Evolutionary conservation across 1,140 invertebrate species (phyloP).

Genomic region (Hestina assimilis): DNA sequence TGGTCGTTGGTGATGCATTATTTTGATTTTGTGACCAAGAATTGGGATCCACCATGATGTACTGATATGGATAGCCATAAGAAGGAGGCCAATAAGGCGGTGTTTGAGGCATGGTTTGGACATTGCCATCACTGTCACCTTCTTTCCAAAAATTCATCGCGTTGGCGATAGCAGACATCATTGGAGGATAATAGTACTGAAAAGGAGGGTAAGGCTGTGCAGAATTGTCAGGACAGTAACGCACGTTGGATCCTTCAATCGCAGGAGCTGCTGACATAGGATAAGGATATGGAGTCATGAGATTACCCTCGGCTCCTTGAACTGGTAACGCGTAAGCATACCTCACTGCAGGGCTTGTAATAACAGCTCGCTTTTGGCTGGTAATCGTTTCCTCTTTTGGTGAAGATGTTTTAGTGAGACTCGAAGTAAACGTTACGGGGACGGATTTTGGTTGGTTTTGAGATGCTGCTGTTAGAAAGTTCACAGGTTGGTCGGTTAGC

Average conservation of each 20-base stretch:
- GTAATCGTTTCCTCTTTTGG: slow-evolving; percentile 39
- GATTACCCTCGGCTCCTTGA: slow-evolving; percentile 28
- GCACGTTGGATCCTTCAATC: slow-evolving; percentile 26
- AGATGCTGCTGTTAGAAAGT: slow-evolving; percentile 48
- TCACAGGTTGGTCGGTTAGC: slow-evolving; percentile 61
- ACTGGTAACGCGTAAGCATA: slow-evolving; percentile 49
- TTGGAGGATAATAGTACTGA: slow-evolving; percentile 60
- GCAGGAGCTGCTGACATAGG: slow-evolving; percentile 20
- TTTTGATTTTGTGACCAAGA: slow-evolving; percentile 44
- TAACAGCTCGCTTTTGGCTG: slow-evolving; percentile 46
- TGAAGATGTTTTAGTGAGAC: slow-evolving; percentile 25
- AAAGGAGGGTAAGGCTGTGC: slow-evolving; percentile 36
- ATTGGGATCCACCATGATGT: slow-evolving; percentile 56
- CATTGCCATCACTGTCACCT: slow-evolving; percentile 34
- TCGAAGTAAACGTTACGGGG: slow-evolving; percentile 35
- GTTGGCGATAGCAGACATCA: slow-evolving; percentile 52
- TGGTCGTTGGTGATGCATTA: slow-evolving; percentile 11
- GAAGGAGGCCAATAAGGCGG: slow-evolving; percentile 41
- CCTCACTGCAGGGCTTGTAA: slow-evolving; percentile 42
- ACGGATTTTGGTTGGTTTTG: slow-evolving; percentile 28
- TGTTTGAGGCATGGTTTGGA: slow-evolving; percentile 21
- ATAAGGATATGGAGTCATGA: slow-evolving; percentile 39
- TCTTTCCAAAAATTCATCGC: slow-evolving; percentile 46
- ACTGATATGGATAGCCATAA: slow-evolving; percentile 56
- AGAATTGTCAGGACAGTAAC: slow-evolving; percentile 18